These are phyloP conservation scores for Rotaria sp. DNA, from an alignment of 2,888 invertebrate genomes.

Conservation along the genomic window DNA sequence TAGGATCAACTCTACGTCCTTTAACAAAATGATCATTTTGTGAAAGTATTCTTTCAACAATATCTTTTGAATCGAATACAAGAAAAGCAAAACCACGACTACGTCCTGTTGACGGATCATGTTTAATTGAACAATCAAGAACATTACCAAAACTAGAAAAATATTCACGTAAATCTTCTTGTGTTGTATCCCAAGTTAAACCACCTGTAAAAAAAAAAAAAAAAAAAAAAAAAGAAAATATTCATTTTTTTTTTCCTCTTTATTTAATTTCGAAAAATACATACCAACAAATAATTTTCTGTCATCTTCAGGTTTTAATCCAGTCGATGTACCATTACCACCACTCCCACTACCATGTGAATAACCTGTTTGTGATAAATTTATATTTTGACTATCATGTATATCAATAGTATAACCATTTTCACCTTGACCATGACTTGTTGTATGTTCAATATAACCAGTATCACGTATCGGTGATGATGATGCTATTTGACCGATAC, in stretches of 20 bases:
- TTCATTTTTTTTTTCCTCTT: not conserved
- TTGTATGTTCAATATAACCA: not conserved
- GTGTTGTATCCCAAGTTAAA: conserved; percentile 29
- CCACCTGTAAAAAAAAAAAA: not conserved
- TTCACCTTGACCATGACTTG: not conserved
- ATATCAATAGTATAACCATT: not conserved
- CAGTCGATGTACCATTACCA: not conserved
- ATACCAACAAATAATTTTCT: conserved; percentile 28
- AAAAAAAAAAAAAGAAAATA: not conserved
- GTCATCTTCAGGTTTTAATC: conserved; percentile 10
- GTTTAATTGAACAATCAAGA: conserved; percentile 19
- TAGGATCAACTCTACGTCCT: conserved; percentile 21
- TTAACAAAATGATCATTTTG: conserved; percentile 22
- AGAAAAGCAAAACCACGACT: conserved; percentile 28
- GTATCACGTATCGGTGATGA: not conserved
- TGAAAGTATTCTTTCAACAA: conserved; percentile 2
- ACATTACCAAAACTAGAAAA: conserved; percentile 11
- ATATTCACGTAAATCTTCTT: conserved; percentile 27
- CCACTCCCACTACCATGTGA: not conserved
- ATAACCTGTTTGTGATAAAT: not conserved
- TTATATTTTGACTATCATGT: not conserved
- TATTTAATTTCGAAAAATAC: not conserved
- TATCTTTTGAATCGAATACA: conserved; percentile 4
- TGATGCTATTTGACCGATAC: not conserved
- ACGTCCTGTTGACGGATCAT: conserved; percentile 20